Evolutionary conservation across 2,113 vertebrate species (phyloP).

Genomic region (Phaetusa simplex): DNA sequence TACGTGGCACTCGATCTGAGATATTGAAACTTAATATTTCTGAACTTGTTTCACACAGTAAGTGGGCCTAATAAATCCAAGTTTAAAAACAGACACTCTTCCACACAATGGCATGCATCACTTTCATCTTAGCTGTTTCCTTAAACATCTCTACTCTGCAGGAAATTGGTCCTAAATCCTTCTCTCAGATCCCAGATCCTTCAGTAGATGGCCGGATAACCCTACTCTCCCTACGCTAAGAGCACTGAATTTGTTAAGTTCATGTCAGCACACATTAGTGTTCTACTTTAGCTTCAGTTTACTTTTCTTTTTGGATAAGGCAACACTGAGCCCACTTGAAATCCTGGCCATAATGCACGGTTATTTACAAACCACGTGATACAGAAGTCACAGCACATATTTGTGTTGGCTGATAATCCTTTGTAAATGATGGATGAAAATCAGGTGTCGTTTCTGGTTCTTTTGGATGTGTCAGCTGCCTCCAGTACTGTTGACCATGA

Average conservation of each 20-base stretch:
- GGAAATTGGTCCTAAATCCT: background rate
- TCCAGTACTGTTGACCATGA: conserved; percentile 17
- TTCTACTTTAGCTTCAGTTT: background rate
- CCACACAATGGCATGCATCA: background rate
- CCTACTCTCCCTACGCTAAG: background rate
- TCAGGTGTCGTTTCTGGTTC: conserved; percentile 18
- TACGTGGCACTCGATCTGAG: background rate
- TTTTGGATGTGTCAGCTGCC: conserved; percentile 34
- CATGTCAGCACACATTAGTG: background rate
- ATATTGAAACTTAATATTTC: background rate
- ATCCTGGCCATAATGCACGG: background rate
- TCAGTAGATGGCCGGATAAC: background rate
- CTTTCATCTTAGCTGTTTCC: background rate
- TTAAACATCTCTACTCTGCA: background rate
- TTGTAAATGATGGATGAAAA: conserved; percentile 37
- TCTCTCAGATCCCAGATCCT: background rate
- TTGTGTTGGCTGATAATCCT: conserved; percentile 14
- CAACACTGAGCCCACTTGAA: background rate
- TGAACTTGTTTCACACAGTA: background rate
- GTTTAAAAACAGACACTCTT: background rate
- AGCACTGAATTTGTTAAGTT: background rate
- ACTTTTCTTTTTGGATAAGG: background rate
- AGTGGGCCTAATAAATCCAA: background rate
- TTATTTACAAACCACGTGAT: conserved; percentile 27
- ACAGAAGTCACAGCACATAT: conserved; percentile 4